A percentile compares a stretch with the other conserved stretches of the same genome.
Evolutionary conservation across 1,140 invertebrate species (phyloP).

Genomic region (Penaeus vannamei): DNA sequence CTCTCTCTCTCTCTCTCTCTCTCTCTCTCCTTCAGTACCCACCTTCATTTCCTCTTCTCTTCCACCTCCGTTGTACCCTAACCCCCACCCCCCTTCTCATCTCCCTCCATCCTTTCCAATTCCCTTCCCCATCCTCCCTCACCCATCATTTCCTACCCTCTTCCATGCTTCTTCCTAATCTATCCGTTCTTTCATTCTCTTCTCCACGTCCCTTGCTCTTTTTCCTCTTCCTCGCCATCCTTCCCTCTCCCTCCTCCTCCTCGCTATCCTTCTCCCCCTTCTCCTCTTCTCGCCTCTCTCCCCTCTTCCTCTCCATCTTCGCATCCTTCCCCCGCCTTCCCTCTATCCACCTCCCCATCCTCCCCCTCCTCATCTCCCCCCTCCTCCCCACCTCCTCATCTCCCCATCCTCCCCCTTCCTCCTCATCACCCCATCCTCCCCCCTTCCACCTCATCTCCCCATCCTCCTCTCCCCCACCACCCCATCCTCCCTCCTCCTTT

Average conservation of each 20-base stretch:
- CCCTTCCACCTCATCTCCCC: not conserved
- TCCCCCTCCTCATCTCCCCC: not conserved
- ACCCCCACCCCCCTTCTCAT: not conserved
- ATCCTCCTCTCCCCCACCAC: not conserved
- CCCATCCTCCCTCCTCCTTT: not conserved
- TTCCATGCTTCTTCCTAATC: not conserved
- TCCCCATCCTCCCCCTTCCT: not conserved
- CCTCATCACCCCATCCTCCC: not conserved
- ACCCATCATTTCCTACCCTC: not conserved
- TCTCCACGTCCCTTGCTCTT: not conserved
- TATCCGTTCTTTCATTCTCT: not conserved
- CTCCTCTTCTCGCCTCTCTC: not conserved
- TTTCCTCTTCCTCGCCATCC: not conserved
- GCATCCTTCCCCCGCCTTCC: not conserved
- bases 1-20: not conserved
- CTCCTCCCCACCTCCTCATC: not conserved
- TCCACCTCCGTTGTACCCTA: not conserved
- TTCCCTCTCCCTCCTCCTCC: not conserved
- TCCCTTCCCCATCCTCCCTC: not conserved
- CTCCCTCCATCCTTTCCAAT: not conserved
- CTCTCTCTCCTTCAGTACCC: no score
- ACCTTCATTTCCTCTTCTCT: not conserved
- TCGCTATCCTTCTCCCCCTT: not conserved
- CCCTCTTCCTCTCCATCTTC: not conserved
- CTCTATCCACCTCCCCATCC: not conserved